A percentile compares a stretch with the other conserved stretches of the same genome.
Conservation (phyloP, 2,113 vertebrate genomes). For the Stomatorhinus ivindoensis region DNA sequence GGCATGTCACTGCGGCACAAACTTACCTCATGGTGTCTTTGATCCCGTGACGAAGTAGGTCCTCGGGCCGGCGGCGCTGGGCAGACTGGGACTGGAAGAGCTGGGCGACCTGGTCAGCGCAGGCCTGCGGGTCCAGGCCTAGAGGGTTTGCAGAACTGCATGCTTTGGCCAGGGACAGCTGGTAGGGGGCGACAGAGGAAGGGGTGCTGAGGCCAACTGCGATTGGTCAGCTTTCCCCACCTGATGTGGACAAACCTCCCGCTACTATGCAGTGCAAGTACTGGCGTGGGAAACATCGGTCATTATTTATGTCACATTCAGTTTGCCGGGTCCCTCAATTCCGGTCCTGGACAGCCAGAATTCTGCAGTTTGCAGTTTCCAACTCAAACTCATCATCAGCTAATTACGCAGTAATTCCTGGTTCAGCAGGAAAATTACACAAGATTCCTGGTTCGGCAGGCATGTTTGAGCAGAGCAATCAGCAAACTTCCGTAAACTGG, state of each 20-base stretch:
- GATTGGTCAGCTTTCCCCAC: background rate
- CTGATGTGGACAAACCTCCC: background rate
- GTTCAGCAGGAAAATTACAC: background rate
- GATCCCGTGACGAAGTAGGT: constrained; percentile 74
- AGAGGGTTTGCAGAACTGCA: constrained; percentile 73
- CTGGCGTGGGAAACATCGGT: background rate
- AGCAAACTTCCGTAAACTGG: background rate
- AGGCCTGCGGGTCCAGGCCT: constrained; percentile 67
- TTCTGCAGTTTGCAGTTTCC: background rate
- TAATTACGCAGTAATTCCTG: background rate
- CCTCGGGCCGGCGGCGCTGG: constrained; percentile 54
- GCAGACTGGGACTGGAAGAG: constrained; percentile 69
- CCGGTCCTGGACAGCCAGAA: background rate
- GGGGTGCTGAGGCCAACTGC: background rate
- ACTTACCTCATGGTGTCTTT: constrained; percentile 91
- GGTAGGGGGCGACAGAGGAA: background rate
- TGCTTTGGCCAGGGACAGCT: constrained; percentile 81
- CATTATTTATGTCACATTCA: background rate
- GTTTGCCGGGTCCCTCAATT: background rate
- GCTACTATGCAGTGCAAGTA: background rate
- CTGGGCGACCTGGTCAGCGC: constrained; percentile 68
- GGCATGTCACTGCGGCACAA: background rate
- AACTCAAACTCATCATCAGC: background rate
- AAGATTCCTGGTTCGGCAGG: background rate
- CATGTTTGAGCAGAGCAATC: background rate